phyloP scores from a whole-genome alignment of 2,113 vertebrate species.

The Nematolebias whitei region DNA sequence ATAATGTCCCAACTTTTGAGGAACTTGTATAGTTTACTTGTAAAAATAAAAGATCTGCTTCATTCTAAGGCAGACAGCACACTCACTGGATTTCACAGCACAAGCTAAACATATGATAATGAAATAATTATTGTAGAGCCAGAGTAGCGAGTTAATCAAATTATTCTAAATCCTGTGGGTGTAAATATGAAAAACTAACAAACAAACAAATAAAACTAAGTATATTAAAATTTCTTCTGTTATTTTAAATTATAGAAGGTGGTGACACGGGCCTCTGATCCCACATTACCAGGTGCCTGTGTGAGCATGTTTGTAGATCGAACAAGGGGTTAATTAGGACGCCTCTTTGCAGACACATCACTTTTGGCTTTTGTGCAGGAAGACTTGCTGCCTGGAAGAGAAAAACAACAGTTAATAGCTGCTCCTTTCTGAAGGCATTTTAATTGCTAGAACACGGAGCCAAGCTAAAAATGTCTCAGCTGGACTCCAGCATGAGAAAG shows the following conservation, averaged over 20 bases:
- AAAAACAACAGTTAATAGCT: conserved; percentile 63
- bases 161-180: conserved; percentile 8
- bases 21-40: no score
- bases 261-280: conserved; percentile 5
- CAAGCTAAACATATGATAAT: conserved; percentile 5
- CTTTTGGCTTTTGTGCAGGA: conserved; percentile 30
- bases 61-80: conserved; percentile 8
- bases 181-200: conserved; percentile 31
- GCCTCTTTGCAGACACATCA: conserved; percentile 26
- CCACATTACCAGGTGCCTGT: conserved; percentile 22
- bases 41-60: background rate
- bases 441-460: conserved; percentile 69
- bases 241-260: conserved; percentile 27
- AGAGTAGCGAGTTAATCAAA: conserved; percentile 5
- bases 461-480: conserved; percentile 65
- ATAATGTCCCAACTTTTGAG: no score
- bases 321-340: conserved; percentile 39
- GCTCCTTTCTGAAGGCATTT: conserved; percentile 69
- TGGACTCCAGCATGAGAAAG: conserved; percentile 62
- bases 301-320: conserved; percentile 7
- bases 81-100: background rate
- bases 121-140: conserved; percentile 16
- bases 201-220: no score
- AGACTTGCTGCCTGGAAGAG: conserved; percentile 42
- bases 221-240: conserved; percentile 18